Conservation (phyloP, 1,140 invertebrate species). For the Pemphigus obesinymphae region DNA sequence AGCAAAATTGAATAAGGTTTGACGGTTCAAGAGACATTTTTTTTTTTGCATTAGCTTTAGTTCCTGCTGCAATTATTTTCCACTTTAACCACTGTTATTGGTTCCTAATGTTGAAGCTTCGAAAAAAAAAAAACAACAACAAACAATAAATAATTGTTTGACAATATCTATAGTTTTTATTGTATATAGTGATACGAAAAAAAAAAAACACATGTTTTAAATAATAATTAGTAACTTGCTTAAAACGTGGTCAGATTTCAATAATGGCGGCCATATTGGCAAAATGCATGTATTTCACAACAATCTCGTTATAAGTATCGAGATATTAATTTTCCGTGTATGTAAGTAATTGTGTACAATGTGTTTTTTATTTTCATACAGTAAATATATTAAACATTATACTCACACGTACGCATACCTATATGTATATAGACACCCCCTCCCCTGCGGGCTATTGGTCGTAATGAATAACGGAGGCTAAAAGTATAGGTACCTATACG, state of each 20-base stretch:
- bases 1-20: too few species aligned
- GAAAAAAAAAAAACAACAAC: too few species aligned
- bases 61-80: too few species aligned
- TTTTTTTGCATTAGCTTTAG: too few species aligned
- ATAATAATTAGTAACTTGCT: too few species aligned
- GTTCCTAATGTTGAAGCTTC: too few species aligned
- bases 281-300: neutral
- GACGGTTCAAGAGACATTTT: too few species aligned
- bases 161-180: too few species aligned
- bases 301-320: neutral
- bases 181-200: too few species aligned
- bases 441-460: neutral
- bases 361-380: neutral
- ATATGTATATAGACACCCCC: neutral
- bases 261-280: neutral
- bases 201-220: too few species aligned
- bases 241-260: neutral
- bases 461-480: neutral
- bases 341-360: neutral
- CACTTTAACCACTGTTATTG: too few species aligned
- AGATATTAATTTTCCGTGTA: neutral
- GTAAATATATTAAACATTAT: neutral
- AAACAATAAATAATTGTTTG: too few species aligned
- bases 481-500: neutral
- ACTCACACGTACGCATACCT: neutral